These are phyloP conservation scores for Limnephilus marmoratus DNA, from an alignment of 2,888 invertebrate genomes.

Conservation along the genomic window DNA sequence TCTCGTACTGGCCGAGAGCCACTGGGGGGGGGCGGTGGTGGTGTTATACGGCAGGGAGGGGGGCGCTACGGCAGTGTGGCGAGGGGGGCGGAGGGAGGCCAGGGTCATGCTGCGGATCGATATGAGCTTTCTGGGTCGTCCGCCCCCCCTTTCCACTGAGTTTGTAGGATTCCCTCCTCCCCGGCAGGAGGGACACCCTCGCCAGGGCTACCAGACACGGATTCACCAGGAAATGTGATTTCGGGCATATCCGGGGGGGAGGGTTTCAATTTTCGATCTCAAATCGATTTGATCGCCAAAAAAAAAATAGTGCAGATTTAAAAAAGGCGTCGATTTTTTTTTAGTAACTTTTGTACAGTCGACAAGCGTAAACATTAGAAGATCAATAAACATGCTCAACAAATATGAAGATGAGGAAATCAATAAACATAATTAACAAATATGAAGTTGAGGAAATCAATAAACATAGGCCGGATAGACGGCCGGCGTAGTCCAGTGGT, in stretches of 20 bases:
- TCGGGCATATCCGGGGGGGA: not conserved
- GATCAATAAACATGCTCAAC: no score
- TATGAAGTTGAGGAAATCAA: no score
- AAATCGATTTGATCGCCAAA: not conserved
- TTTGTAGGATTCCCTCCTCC: constrained; percentile 2
- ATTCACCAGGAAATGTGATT: constrained; percentile 6
- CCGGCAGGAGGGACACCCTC: not conserved
- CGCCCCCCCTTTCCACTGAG: constrained; percentile 41
- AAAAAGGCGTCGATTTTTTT: not conserved
- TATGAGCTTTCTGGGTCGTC: constrained; percentile 62
- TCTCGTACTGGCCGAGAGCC: constrained; percentile 5
- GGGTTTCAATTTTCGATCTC: not conserved
- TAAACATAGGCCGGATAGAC: no score
- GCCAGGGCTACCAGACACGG: constrained; percentile 24
- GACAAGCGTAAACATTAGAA: no score
- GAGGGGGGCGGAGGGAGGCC: constrained; percentile 39
- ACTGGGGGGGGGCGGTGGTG: constrained; percentile 20
- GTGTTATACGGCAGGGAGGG: constrained; percentile 11
- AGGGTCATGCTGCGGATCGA: constrained; percentile 63
- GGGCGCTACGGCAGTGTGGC: constrained; percentile 26
- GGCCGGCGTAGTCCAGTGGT: no score
- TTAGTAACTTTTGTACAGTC: no score
- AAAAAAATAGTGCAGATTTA: not conserved
- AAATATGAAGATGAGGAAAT: no score
- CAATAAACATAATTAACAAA: no score